Percentiles rank a stretch among this genome's conserved stretches.
These are phyloP conservation scores for human (Homo sapiens) DNA, from an alignment of 2,113 vertebrate genomes.

Conservation along the genomic window GRCh38 chr2:34326501-34327000, in stretches of 20 bases:
- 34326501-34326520: slow-evolving; percentile 1
- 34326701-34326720: not conserved
- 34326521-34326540: slow-evolving; percentile 22
- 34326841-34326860: not conserved
- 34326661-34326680: not conserved
- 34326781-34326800: not conserved
- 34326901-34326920: not conserved
- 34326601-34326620: not conserved
- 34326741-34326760: not conserved
- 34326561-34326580: not conserved
- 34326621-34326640: not conserved
- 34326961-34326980: not conserved
- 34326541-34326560: slow-evolving; percentile 29
- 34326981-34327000: not conserved
- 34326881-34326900: not conserved
- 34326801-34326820: not conserved
- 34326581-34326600: not conserved
- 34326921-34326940: not conserved
- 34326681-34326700: slow-evolving; percentile 11
- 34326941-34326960: not conserved
- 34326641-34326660: not conserved
- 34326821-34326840: not conserved
- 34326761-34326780: not conserved
- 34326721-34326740: not conserved
- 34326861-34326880: not conserved